Evolutionary conservation across 2,113 vertebrate species (phyloP).

Genomic region (Bothrops jararaca): DNA sequence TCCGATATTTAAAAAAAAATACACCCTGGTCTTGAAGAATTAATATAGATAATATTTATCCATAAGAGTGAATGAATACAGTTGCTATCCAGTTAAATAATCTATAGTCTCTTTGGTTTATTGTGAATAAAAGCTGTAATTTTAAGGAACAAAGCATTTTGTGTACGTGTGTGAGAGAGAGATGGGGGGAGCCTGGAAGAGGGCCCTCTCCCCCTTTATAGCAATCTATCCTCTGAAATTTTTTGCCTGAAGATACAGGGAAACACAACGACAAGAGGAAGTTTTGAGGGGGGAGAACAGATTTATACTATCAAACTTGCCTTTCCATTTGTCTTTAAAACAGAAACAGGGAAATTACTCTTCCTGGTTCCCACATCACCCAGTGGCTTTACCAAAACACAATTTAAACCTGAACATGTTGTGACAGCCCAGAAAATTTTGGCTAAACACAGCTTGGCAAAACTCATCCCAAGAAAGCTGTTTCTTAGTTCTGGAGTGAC

Average conservation of each 20-base stretch:
- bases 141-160: neutral
- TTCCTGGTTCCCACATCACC: neutral
- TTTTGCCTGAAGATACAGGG: neutral
- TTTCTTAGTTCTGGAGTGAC: neutral
- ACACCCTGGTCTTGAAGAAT: neutral
- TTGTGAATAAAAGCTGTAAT: neutral
- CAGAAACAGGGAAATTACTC: neutral
- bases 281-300: neutral
- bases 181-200: neutral
- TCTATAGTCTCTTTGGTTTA: neutral
- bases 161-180: too few relatives aligned
- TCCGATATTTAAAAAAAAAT: neutral
- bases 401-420: neutral
- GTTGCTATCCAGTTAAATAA: neutral
- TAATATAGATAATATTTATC: neutral
- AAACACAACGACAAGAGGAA: neutral
- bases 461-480: neutral
- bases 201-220: neutral
- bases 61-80: neutral
- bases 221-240: neutral
- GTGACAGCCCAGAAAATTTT: neutral
- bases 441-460: neutral
- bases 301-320: neutral
- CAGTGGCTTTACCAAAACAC: neutral
- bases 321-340: neutral